Evolutionary conservation across 2,888 invertebrate species (phyloP), one percentile per base, ranked within the genome.

Genomic region (Clitarchus hookeri): DNA sequence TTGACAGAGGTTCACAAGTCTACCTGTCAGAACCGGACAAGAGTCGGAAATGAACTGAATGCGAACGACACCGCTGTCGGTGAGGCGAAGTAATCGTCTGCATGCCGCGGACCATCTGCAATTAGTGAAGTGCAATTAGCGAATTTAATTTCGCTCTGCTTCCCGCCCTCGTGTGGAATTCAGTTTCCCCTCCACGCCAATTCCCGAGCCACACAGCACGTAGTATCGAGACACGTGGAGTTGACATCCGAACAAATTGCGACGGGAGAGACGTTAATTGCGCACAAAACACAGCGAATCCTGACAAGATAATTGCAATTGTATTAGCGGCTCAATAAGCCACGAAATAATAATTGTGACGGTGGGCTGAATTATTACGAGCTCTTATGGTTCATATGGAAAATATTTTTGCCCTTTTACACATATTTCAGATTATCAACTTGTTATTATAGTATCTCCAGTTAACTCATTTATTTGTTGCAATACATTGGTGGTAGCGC

Each of bases 41-140:
- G 48, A 48, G 48, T 48, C 48, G 48, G 12, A 16, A 16, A 16
- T 16, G 11, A 48, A 11, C 11, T 48, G 48, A 48, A 48, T 8
- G 48, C 48, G 48, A 48, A 16, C 11, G 16, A 8, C 65, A 19
- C n/a, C 65, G 13, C 19, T 65, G 19, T 16, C 0, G 65, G 65
- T 4, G 8, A 19, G 65, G 53, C 8, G 53, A 36, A 36, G 36
- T 36, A 36, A 19, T 53, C 53, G 53, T 53, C 53, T 53, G 2
- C 65, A 6, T n/a, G 8, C 19, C 65, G 65, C n/a, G 65, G 65
- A 53, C 65, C 19, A n/a, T n/a, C 19, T n/a, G 65, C 65, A 65
- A 65, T 65, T n/a, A 65, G 65, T n/a, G 65, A 65, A 65, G 65
- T n/a, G n/a, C 65, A 65, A 65, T 65, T n/a, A n/a, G n/a, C 65